Evolutionary conservation across 2,888 invertebrate genomes (phyloP).

Genomic region (Papilio demoleus): DNA sequence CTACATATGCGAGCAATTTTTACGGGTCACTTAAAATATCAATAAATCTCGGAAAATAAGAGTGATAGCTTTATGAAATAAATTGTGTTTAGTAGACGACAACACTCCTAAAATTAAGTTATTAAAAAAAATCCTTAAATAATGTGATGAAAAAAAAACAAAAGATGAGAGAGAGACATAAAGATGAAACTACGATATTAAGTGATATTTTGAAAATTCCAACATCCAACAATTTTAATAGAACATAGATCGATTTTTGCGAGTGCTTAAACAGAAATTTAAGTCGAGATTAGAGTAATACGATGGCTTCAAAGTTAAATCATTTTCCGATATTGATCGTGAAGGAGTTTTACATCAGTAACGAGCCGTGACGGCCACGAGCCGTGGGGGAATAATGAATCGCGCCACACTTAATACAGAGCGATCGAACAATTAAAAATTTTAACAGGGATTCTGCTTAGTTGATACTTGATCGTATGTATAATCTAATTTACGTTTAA

Average conservation of each 20-base stretch:
- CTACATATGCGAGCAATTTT: no score
- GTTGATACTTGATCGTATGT: slow-evolving; percentile 37
- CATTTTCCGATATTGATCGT: slow-evolving; percentile 68
- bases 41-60: no score
- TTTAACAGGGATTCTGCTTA: slow-evolving; percentile 41
- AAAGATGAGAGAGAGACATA: no score
- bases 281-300: slow-evolving; percentile 31
- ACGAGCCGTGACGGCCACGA: slow-evolving; percentile 63
- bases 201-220: not conserved
- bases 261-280: not conserved
- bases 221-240: no score
- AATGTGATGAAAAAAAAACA: no score
- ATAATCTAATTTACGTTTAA: no score
- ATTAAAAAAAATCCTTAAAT: no score
- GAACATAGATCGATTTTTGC: not conserved
- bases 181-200: not conserved
- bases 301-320: slow-evolving; percentile 63
- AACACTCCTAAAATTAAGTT: no score
- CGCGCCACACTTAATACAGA: slow-evolving; percentile 44
- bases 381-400: slow-evolving; percentile 59
- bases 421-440: slow-evolving; percentile 45
- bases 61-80: no score
- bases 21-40: no score
- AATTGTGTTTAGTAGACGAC: no score
- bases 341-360: slow-evolving; percentile 70